Percentiles rank a stretch among this genome's conserved stretches.
Conservation (phyloP, 2,888 invertebrate species). For the Listrodromus nycthemerus region DNA sequence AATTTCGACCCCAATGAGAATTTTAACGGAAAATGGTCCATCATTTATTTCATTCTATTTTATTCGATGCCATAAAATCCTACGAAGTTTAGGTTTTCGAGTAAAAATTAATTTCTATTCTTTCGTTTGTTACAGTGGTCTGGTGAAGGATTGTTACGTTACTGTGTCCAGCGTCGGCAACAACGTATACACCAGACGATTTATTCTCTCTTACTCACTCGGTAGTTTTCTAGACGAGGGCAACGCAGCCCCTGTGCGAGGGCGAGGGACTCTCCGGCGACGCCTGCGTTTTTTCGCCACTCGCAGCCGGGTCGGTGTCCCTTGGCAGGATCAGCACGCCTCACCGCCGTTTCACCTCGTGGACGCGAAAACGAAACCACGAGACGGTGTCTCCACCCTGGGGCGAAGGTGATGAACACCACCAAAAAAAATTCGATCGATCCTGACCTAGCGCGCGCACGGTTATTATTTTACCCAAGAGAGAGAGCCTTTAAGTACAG, state of each 20-base stretch:
- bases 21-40: too few species aligned
- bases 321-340: slow-evolving; percentile 10
- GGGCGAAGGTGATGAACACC: not conserved
- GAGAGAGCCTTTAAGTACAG: not conserved
- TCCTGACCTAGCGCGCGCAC: slow-evolving; percentile 46
- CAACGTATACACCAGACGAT: slow-evolving; percentile 7
- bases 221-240: slow-evolving; percentile 38
- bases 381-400: not conserved
- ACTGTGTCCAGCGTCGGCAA: slow-evolving; percentile 23
- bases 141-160: slow-evolving; percentile 49
- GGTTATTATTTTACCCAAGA: not conserved
- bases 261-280: slow-evolving; percentile 24
- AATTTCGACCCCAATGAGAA: too few species aligned
- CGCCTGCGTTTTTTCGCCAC: slow-evolving; percentile 60
- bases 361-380: not conserved
- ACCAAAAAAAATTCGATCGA: slow-evolving; percentile 38
- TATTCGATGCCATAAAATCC: not conserved
- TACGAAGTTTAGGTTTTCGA: not conserved
- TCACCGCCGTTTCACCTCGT: slow-evolving; percentile 9
- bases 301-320: slow-evolving; percentile 56
- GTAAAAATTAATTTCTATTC: not conserved
- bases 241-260: slow-evolving; percentile 32
- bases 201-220: slow-evolving; percentile 50
- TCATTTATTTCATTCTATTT: too few species aligned
- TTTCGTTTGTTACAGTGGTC: slow-evolving; percentile 35